These are phyloP conservation scores for Pollicipes pollicipes DNA, from an alignment of 1,140 invertebrate genomes.

Conservation along the genomic window DNA sequence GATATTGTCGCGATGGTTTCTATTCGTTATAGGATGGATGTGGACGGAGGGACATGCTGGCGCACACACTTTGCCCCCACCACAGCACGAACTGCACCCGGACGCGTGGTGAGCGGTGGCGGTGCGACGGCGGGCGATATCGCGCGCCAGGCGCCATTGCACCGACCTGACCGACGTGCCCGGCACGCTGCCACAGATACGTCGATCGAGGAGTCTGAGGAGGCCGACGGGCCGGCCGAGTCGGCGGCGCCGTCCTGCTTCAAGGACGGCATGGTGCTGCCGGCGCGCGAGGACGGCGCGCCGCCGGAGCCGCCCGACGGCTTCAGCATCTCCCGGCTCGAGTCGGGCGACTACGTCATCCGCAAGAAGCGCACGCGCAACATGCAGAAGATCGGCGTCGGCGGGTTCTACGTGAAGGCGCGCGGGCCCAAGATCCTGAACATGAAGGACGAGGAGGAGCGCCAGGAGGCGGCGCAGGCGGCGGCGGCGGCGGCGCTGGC, in stretches of 20 bases:
- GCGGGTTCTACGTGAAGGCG: slow-evolving; percentile 13
- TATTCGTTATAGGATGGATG: too few relatives aligned
- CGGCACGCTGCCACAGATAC: background rate
- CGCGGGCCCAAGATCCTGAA: slow-evolving; percentile 8
- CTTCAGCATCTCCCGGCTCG: slow-evolving; percentile 60
- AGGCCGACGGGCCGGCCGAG: background rate
- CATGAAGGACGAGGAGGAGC: slow-evolving; percentile 11
- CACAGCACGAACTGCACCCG: too few relatives aligned
- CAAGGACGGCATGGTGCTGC: slow-evolving; percentile 60
- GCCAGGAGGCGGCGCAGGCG: background rate
- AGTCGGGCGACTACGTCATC: slow-evolving; percentile 53
- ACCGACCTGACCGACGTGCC: too few relatives aligned
- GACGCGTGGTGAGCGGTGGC: too few relatives aligned
- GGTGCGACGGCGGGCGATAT: too few relatives aligned
- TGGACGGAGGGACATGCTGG: too few relatives aligned
- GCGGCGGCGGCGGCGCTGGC: background rate
- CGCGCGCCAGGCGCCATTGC: too few relatives aligned
- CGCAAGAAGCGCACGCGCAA: slow-evolving; percentile 72
- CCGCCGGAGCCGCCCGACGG: slow-evolving; percentile 53
- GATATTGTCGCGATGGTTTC: too few relatives aligned
- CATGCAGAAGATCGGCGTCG: slow-evolving; percentile 56
- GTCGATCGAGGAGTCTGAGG: background rate
- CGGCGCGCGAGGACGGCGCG: slow-evolving; percentile 44
- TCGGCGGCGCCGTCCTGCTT: background rate
- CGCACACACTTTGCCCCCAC: too few relatives aligned